A percentile compares a stretch with the other conserved stretches of the same genome.
Evolutionary conservation across 1,140 invertebrate genomes (phyloP).

Genomic region (Ostrea edulis): DNA sequence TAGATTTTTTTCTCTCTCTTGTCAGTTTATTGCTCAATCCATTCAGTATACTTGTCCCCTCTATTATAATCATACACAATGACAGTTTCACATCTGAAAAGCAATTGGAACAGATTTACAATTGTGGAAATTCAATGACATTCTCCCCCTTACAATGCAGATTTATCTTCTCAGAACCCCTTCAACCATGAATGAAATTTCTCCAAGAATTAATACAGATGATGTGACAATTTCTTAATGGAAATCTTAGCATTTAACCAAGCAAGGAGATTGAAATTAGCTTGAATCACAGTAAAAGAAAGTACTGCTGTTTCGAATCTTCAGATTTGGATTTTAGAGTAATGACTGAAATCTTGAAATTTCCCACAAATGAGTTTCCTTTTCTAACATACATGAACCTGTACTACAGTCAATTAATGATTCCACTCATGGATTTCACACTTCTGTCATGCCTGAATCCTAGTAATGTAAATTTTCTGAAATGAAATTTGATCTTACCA

Average conservation of each 20-base stretch:
- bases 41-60: not conserved
- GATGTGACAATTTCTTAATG: constrained; percentile 7
- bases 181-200: not conserved
- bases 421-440: too few species aligned
- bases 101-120: not conserved
- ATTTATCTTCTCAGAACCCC: constrained; percentile 2
- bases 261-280: not conserved
- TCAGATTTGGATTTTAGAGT: too few species aligned
- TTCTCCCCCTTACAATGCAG: not conserved
- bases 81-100: not conserved
- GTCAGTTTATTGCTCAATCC: not conserved
- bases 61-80: constrained; percentile 17
- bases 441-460: too few species aligned
- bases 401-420: too few species aligned
- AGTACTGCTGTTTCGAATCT: too few species aligned
- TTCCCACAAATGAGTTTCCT: too few species aligned
- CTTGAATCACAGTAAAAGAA: not conserved
- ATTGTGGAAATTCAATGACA: not conserved
- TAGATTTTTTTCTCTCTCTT: not conserved
- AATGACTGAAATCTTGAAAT: too few species aligned
- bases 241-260: not conserved
- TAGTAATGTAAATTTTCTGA: not conserved
- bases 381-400: too few species aligned
- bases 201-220: not conserved
- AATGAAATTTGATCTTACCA: constrained; percentile 63